phyloP scores from a whole-genome alignment of 2,797 vertebrate species.

The Pachyuromys duprasi region DNA sequence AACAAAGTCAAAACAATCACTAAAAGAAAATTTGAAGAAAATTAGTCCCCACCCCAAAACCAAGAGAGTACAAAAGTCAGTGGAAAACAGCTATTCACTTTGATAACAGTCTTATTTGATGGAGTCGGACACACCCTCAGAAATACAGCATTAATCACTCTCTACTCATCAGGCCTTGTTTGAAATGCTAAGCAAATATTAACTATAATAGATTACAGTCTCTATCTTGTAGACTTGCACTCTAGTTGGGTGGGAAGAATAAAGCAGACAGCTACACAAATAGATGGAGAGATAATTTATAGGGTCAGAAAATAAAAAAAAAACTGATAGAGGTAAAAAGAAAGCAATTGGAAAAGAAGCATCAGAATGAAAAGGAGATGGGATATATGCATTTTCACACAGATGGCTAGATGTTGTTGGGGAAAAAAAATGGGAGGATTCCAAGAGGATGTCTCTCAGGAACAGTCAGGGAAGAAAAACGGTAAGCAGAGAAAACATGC shows the following conservation, averaged over 20 bases:
- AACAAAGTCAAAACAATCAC: neutral
- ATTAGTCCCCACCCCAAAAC: neutral
- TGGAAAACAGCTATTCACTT: neutral
- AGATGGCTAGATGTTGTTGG: neutral
- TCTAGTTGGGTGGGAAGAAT: neutral
- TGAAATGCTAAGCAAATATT: neutral
- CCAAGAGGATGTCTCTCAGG: neutral
- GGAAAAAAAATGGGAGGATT: neutral
- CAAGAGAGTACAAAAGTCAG: neutral
- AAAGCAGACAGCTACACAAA: neutral
- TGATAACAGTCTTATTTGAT: slow-evolving; percentile 3
- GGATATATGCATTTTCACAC: neutral
- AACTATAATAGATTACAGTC: slow-evolving; percentile 44
- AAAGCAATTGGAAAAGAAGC: neutral
- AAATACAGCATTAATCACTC: neutral
- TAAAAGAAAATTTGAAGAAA: neutral
- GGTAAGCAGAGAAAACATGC: neutral
- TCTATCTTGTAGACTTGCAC: neutral
- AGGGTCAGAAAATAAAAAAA: neutral
- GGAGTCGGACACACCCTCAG: neutral
- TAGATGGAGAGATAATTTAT: neutral
- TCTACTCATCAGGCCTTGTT: neutral
- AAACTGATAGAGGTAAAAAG: neutral
- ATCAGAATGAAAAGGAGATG: slow-evolving; percentile 22
- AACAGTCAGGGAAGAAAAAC: neutral